A percentile compares a stretch with the other conserved stretches of the same genome.
phyloP scores from a whole-genome alignment of 2,888 invertebrate genomes.

The Plemyria rubiginata region DNA sequence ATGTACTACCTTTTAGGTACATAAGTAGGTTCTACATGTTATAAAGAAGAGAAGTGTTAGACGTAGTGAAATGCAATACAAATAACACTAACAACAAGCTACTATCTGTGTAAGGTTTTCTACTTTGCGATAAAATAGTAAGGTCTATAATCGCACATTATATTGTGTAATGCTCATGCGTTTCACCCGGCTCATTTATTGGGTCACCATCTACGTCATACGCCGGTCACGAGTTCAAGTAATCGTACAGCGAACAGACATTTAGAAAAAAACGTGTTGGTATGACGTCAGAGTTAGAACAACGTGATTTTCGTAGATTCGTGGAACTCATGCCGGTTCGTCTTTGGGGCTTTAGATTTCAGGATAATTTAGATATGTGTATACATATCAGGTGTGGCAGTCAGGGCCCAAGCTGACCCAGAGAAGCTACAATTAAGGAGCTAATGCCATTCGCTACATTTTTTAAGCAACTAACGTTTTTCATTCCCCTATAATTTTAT shows the following conservation, averaged over 20 bases:
- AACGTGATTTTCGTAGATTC: not conserved
- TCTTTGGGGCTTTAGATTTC: not conserved
- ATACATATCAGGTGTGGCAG: too few relatives aligned
- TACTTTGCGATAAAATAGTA: not conserved
- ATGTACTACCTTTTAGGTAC: too few relatives aligned
- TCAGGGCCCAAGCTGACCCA: too few relatives aligned
- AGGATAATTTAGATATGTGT: not conserved
- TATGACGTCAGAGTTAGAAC: not conserved
- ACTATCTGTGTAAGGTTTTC: not conserved
- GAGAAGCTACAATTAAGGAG: too few relatives aligned
- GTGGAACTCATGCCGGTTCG: not conserved
- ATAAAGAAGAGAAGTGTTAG: not conserved
- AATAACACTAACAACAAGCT: not conserved
- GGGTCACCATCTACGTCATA: slow-evolving; percentile 2
- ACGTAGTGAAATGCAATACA: not conserved
- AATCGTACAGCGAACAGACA: not conserved
- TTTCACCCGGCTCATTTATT: not conserved
- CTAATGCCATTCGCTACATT: too few relatives aligned
- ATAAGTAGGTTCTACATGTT: too few relatives aligned
- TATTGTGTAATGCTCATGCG: not conserved
- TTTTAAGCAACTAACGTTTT: too few relatives aligned
- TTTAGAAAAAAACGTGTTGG: not conserved
- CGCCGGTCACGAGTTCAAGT: not conserved
- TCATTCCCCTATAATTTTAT: too few relatives aligned
- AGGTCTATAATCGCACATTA: not conserved